Percentiles rank a stretch among this genome's conserved stretches.
These are phyloP conservation scores for Bryconaethiops microstoma DNA, from an alignment of 2,797 vertebrate genomes.

Conservation along the genomic window DNA sequence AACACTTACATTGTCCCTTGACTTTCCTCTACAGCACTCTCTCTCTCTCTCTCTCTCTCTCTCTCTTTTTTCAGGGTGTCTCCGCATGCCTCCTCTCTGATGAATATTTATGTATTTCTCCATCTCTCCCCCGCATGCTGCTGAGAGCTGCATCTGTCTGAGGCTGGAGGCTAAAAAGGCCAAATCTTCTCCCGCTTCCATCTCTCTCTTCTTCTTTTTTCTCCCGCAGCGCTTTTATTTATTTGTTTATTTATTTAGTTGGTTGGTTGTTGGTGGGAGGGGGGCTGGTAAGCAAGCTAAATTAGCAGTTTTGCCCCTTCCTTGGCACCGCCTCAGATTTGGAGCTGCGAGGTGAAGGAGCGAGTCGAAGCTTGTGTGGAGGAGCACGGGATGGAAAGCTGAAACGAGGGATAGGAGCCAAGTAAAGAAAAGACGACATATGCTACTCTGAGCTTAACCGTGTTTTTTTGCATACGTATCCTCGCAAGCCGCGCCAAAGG, in stretches of 20 bases:
- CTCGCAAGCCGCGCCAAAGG: conserved; percentile 33
- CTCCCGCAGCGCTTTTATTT: conserved; percentile 52
- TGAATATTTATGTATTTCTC: conserved; percentile 75
- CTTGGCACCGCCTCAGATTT: conserved; percentile 66
- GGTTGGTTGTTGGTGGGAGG: conserved; percentile 59
- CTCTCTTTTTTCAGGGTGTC: conserved; percentile 28
- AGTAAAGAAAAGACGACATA: conserved; percentile 39
- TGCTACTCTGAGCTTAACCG: conserved; percentile 52
- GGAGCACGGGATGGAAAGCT: conserved; percentile 24
- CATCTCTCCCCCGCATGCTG: conserved; percentile 65
- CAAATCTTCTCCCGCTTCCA: conserved; percentile 69
- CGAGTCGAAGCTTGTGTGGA: conserved; percentile 22
- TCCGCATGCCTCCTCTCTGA: conserved; percentile 62
- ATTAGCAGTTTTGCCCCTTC: conserved; percentile 63
- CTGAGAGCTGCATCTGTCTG: conserved; percentile 74
- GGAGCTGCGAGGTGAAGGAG: conserved; percentile 50
- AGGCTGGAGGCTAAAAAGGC: conserved; percentile 75
- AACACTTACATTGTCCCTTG: conserved; percentile 25
- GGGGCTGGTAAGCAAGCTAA: conserved; percentile 51
- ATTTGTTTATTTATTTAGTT: conserved; percentile 51
- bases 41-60: not conserved
- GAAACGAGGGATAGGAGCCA: conserved; percentile 41
- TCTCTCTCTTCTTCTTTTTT: conserved; percentile 26
- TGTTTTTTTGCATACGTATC: conserved; percentile 37
- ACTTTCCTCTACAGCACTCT: conserved; percentile 18